Conservation (phyloP, 2,888 invertebrate species). For the Rosalia funebris region DNA sequence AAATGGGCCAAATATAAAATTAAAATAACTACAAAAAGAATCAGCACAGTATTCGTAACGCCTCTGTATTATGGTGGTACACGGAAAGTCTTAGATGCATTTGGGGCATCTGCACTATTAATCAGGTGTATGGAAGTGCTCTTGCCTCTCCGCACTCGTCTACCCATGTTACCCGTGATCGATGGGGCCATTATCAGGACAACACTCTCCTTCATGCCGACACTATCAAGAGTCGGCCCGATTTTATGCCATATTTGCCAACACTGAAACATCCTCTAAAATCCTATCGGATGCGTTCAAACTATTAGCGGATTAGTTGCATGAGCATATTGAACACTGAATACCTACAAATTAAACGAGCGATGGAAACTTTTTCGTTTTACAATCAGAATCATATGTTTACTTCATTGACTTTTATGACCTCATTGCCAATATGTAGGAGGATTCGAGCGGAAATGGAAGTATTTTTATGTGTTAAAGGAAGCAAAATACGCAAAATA, state of each 20-base stretch:
- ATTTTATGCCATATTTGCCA: conserved; percentile 44
- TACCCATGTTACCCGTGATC: conserved; percentile 54
- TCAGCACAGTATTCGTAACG: too few species aligned
- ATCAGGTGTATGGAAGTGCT: conserved; percentile 46
- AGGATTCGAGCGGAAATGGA: too few species aligned
- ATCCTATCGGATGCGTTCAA: conserved; percentile 41
- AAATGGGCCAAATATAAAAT: too few species aligned
- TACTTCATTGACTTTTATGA: too few species aligned
- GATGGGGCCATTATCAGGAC: conserved; percentile 53
- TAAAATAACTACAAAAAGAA: too few species aligned
- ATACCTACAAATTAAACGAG: conserved; percentile 43
- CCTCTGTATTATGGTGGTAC: conserved; percentile 6
- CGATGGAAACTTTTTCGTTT: too few species aligned
- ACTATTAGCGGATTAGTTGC: conserved; percentile 49
- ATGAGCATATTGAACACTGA: too few species aligned
- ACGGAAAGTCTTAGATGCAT: conserved; percentile 35
- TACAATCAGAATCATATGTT: too few species aligned
- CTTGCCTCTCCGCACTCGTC: conserved; percentile 44
- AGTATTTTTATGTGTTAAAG: too few species aligned
- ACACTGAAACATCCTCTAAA: conserved; percentile 17
- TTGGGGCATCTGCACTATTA: conserved; percentile 50
- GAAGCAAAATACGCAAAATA: too few species aligned
- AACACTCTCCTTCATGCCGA: conserved; percentile 51
- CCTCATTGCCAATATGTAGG: too few species aligned
- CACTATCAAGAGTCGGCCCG: conserved; percentile 49